Evolutionary conservation across 2,113 vertebrate genomes (phyloP).

Genomic region (Phalacrocorax brasilianus): DNA sequence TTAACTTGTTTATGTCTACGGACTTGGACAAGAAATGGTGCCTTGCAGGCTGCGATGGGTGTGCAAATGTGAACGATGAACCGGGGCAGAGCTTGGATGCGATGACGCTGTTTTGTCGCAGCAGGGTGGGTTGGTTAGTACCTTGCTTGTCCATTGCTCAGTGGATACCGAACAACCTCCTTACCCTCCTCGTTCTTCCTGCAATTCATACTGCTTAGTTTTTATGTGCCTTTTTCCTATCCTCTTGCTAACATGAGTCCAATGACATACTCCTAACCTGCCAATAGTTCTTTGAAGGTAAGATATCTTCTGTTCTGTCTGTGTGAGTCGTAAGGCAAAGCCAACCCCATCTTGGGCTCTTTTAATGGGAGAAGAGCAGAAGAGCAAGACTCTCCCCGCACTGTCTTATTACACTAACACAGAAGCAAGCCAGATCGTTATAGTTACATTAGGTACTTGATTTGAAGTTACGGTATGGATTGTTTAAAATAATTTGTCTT

Average conservation of each 20-base stretch:
- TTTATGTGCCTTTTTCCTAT: slow-evolving; percentile 75
- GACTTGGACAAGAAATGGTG: neutral
- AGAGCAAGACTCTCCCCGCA: neutral
- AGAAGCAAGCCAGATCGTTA: neutral
- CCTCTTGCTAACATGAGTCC: slow-evolving; percentile 76
- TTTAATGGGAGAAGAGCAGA: slow-evolving; percentile 1
- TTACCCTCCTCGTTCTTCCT: neutral
- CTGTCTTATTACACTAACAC: neutral
- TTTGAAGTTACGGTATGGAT: neutral
- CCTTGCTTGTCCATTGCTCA: neutral
- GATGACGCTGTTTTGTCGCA: neutral
- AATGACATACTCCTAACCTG: slow-evolving; percentile 76
- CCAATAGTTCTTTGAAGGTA: slow-evolving; percentile 80
- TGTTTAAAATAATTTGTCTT: neutral
- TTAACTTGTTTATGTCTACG: accelerated
- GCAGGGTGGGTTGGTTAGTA: neutral
- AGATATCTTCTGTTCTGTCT: slow-evolving; percentile 77
- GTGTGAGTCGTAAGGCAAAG: slow-evolving; percentile 63
- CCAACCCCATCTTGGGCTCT: slow-evolving; percentile 11
- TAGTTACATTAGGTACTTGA: neutral
- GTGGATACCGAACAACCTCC: neutral
- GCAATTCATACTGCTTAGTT: slow-evolving; percentile 66
- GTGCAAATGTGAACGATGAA: accelerated
- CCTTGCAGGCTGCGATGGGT: neutral
- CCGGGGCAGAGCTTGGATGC: neutral